Conservation (phyloP, 2,888 invertebrate species). For the Drosophila longiperda region DNA sequence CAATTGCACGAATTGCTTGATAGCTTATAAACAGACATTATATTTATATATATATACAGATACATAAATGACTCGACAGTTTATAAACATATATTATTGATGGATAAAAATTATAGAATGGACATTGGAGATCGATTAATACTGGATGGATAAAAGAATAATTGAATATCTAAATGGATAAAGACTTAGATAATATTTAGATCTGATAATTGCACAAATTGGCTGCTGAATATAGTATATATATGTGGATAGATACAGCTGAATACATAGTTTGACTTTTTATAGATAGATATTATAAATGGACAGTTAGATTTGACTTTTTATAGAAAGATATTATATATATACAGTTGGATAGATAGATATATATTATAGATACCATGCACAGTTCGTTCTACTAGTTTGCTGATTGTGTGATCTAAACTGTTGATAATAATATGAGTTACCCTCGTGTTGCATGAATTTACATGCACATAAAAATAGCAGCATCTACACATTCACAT, state of each 20-base stretch:
- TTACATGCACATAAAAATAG: constrained; percentile 45
- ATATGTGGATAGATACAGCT: background rate
- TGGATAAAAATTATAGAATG: no score
- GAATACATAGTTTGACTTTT: background rate
- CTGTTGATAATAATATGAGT: background rate
- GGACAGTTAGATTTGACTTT: no score
- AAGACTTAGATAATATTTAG: background rate
- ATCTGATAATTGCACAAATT: background rate
- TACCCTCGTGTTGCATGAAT: constrained; percentile 36
- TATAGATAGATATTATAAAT: no score
- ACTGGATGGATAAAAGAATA: background rate
- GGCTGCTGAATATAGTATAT: background rate
- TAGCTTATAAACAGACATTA: no score
- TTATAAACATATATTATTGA: background rate
- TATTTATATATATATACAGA: background rate
- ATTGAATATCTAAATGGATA: background rate
- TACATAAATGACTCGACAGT: background rate
- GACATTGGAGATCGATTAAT: no score
- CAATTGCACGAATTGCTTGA: background rate
- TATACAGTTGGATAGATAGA: background rate
- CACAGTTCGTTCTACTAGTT: background rate
- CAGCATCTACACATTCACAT: constrained; percentile 12
- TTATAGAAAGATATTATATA: background rate
- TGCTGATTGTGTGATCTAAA: background rate
- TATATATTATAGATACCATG: no score